These are phyloP conservation scores for Micronycteris hirsuta DNA, from an alignment of 2,113 vertebrate genomes.

Conservation along the genomic window DNA sequence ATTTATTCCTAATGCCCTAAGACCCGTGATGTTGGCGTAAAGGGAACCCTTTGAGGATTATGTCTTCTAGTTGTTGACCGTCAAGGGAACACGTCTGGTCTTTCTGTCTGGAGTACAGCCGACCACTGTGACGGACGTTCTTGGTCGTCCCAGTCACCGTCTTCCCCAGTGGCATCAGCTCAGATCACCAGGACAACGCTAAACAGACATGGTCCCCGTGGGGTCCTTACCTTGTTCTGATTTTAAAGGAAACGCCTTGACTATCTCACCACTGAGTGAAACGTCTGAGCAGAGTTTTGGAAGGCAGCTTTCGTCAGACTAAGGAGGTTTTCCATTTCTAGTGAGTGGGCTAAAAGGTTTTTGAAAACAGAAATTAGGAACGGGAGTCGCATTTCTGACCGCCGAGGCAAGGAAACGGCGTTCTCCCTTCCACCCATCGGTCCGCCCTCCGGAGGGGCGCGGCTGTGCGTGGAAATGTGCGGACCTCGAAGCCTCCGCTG, in stretches of 20 bases:
- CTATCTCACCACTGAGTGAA: not conserved
- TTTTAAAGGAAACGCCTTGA: not conserved
- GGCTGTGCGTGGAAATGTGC: not conserved
- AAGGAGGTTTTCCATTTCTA: not conserved
- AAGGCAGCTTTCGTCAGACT: not conserved
- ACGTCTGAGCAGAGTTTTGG: not conserved
- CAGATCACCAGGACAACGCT: no score
- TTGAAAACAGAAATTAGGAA: not conserved
- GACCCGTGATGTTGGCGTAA: not conserved
- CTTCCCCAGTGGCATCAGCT: not conserved
- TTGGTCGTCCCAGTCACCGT: no score
- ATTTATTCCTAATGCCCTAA: not conserved
- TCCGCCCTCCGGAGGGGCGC: not conserved
- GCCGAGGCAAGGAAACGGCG: fast-evolving
- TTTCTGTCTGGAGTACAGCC: not conserved
- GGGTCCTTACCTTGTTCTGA: not conserved
- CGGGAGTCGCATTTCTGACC: not conserved
- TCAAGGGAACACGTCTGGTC: not conserved
- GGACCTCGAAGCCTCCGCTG: not conserved
- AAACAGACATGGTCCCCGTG: not conserved
- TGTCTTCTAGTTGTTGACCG: not conserved
- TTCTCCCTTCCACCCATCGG: not conserved
- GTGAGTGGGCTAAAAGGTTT: not conserved
- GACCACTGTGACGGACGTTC: not conserved
- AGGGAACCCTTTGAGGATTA: not conserved